Evolutionary conservation across 2,113 vertebrate genomes (phyloP).

Genomic region (Platycercus adscitus): DNA sequence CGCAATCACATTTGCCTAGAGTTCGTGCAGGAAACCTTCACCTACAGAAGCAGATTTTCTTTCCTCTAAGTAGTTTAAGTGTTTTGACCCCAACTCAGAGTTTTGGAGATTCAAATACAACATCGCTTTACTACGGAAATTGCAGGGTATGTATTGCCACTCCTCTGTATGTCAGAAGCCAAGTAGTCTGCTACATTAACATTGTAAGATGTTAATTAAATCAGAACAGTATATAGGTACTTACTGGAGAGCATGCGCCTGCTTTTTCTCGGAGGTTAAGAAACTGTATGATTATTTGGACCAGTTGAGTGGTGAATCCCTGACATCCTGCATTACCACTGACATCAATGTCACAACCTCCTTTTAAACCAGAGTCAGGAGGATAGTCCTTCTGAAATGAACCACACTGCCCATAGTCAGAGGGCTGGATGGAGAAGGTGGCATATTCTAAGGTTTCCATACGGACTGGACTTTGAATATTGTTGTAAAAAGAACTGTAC

Average conservation of each 20-base stretch:
- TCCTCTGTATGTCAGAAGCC: background rate
- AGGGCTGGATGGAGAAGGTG: background rate
- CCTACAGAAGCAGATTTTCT: background rate
- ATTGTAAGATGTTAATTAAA: background rate
- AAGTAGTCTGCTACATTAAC: background rate
- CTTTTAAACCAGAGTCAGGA: background rate
- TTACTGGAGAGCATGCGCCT: background rate
- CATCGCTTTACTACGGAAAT: background rate
- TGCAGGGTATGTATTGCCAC: background rate
- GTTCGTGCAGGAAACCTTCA: background rate
- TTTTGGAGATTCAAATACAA: background rate
- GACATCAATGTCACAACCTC: background rate
- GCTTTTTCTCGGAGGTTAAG: background rate
- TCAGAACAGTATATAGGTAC: background rate
- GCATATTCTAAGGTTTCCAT: background rate
- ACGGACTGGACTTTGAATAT: background rate
- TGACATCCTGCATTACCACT: background rate
- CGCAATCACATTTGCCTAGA: background rate
- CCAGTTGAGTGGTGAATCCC: background rate
- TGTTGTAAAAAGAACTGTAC: background rate
- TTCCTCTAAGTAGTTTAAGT: background rate
- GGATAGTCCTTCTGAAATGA: background rate
- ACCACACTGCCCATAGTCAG: background rate
- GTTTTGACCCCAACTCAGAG: background rate
- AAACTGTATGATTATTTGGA: background rate